phyloP scores from a whole-genome alignment of 1,140 invertebrate genomes.

The Philopotamus ludificatus region DNA sequence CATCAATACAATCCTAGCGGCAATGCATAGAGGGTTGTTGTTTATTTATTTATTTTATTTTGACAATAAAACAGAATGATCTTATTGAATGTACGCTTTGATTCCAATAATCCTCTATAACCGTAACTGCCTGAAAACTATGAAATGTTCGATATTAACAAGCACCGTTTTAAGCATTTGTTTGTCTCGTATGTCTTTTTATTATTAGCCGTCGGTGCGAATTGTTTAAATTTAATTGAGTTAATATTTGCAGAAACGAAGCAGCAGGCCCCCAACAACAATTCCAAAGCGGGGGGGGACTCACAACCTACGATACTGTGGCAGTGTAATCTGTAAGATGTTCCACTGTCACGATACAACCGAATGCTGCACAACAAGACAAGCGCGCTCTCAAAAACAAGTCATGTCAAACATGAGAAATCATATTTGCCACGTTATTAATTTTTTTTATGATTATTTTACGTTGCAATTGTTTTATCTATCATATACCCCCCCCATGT shows the following conservation, averaged over 20 bases:
- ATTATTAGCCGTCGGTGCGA: too few species aligned
- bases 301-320: conserved; percentile 96
- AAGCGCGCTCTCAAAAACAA: conserved; percentile 30
- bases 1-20: too few species aligned
- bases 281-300: conserved; percentile 71
- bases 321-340: conserved; percentile 88
- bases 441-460: neutral
- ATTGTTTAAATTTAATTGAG: too few species aligned
- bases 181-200: too few species aligned
- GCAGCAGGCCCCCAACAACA: conserved; percentile 72
- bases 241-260: conserved; percentile 76
- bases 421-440: conserved; percentile 32
- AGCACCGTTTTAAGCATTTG: too few species aligned
- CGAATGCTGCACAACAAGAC: conserved; percentile 16
- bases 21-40: too few species aligned
- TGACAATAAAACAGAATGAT: too few species aligned
- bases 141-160: too few species aligned
- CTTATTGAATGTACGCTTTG: too few species aligned
- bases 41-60: too few species aligned
- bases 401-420: conserved; percentile 27
- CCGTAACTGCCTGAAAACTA: too few species aligned
- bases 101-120: too few species aligned
- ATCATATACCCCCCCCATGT: neutral
- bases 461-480: neutral
- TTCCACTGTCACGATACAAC: neutral